Base-by-base conservation (phyloP, 2,888 invertebrate genomes). In the Diarsia mendica region DNA sequence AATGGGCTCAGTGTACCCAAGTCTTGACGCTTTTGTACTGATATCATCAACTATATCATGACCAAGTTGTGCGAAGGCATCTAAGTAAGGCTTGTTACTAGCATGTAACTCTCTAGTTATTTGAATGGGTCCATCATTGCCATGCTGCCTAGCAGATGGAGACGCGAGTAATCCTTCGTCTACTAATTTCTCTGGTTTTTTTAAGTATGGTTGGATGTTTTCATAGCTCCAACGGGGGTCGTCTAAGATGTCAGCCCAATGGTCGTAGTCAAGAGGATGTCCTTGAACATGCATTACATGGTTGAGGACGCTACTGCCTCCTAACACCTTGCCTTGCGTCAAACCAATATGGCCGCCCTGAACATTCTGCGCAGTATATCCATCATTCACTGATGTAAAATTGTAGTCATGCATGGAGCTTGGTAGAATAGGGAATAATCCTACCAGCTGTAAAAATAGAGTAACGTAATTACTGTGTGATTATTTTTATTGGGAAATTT, bases 1-100 rank as follows among this genome's bases (percentile, higher is more conserved):
- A n/a, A 89, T 55, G 15, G 88, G 88, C 11, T 85, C 79, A 1
- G 85, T 80, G 61, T 89, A 89, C 0, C 89, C 89, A 6, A 87
- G 28, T 9, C 64, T 75, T 18, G 80, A 80, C 5, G 48, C 23
- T 63, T 87, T 78, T 3, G 87, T 88, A 63, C 88, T 89, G 2
- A 87, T 72, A 66, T 92, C 90, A 8, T 72, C 55, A 15, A 77
- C 68, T 1, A 64, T n/a, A 0, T n/a, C 39, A 46, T 84, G 80
- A 28, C 85, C 88, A 44, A 70, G 79, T 67, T 87, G 84, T 15
- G 48, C 28, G 28, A 88, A 84, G 0, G 87, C 75, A 9, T 1
- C 1, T 28, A 75, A 49, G 2, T 23, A 39, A 6, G 10, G 15
- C 13, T 23, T 2, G 58, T 80, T 84, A 4, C 46, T 33, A 39